Conservation (phyloP, 2,888 invertebrate species). For the Trichopria drosophilae region DNA sequence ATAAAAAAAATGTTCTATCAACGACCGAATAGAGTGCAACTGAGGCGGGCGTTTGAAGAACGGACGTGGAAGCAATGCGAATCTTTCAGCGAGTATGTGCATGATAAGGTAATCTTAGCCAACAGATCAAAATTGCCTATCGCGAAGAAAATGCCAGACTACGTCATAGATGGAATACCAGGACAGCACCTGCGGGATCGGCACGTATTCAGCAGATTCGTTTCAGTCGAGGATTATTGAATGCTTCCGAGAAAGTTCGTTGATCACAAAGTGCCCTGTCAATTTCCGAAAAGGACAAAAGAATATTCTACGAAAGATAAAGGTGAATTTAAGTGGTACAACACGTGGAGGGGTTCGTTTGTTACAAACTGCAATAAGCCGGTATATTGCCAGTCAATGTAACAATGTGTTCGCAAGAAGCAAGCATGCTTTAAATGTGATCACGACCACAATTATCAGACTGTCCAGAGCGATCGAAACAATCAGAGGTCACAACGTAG, state of each 20-base stretch:
- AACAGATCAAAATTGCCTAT: slow-evolving; percentile 30
- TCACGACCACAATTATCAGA: background rate
- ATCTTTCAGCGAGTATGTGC: slow-evolving; percentile 32
- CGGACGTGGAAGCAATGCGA: slow-evolving; percentile 28
- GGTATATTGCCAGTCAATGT: too few species aligned
- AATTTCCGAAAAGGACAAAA: too few species aligned
- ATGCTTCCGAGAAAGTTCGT: slow-evolving; percentile 22
- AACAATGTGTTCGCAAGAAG: too few species aligned
- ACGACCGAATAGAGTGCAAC: slow-evolving; percentile 20
- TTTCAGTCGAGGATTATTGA: slow-evolving; percentile 12
- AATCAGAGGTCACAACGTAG: background rate
- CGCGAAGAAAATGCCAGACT: slow-evolving; percentile 28
- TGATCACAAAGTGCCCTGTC: too few species aligned
- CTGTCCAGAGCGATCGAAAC: background rate
- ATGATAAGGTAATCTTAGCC: slow-evolving; percentile 31
- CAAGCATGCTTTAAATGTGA: slow-evolving; percentile 2
- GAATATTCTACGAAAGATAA: too few species aligned
- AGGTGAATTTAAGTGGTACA: background rate
- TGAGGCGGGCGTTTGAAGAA: slow-evolving; percentile 28
- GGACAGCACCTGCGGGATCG: slow-evolving; percentile 23
- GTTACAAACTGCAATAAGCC: too few species aligned
- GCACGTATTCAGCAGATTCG: slow-evolving; percentile 28
- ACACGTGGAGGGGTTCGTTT: background rate
- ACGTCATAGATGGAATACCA: slow-evolving; percentile 33
- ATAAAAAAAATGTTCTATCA: slow-evolving; percentile 31